These are phyloP conservation scores for Nyctibius grandis DNA, from an alignment of 2,797 vertebrate genomes.

Conservation along the genomic window DNA sequence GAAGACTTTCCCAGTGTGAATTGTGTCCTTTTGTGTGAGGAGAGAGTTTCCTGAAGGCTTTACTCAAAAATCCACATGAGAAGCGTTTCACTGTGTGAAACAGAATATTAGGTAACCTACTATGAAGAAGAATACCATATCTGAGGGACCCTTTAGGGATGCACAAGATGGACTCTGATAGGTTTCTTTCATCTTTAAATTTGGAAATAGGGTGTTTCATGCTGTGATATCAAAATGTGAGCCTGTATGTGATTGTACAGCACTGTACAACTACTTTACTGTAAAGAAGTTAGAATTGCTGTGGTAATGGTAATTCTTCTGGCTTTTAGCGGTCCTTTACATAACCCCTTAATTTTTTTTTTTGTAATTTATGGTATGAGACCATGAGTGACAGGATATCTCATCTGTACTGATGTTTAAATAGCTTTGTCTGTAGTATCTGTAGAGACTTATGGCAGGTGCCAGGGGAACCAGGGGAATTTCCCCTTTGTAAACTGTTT, in stretches of 20 bases:
- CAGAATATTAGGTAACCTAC: background rate
- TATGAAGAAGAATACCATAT: background rate
- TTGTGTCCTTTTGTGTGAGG: background rate
- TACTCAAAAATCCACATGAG: background rate
- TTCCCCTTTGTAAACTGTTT: slow-evolving; percentile 4
- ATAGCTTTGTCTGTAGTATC: background rate
- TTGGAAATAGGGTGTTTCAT: background rate
- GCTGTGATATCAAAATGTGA: background rate
- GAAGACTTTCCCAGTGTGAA: background rate
- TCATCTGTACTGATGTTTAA: background rate
- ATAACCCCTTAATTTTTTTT: background rate
- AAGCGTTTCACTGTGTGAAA: background rate
- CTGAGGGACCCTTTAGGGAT: background rate
- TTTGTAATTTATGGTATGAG: background rate
- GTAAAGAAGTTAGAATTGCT: background rate
- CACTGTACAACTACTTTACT: no score
- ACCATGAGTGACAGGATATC: background rate
- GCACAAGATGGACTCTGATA: background rate
- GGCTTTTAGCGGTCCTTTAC: background rate
- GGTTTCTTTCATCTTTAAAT: background rate
- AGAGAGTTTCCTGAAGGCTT: background rate
- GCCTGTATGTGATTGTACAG: background rate
- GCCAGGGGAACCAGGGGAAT: background rate
- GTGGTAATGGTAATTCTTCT: background rate
- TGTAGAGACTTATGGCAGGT: background rate